Conservation (phyloP, 1,140 invertebrate species). For the Asbolus verrucosus region DNA sequence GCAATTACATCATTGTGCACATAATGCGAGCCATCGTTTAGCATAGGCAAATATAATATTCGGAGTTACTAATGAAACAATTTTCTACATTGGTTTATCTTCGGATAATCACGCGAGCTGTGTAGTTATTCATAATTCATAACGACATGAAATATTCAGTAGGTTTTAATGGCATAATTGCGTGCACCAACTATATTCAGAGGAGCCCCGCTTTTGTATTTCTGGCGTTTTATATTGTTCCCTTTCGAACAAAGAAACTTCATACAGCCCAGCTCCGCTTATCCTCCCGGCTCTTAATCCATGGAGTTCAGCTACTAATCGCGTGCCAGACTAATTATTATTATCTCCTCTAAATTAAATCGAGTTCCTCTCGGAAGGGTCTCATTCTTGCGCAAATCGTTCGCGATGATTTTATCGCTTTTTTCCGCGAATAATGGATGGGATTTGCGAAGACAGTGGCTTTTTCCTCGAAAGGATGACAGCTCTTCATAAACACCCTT, state of each 20-base stretch:
- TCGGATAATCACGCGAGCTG: slow-evolving; percentile 28
- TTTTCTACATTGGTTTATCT: slow-evolving; percentile 35
- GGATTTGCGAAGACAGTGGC: background rate
- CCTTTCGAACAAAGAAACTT: slow-evolving; percentile 5
- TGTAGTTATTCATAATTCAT: slow-evolving; percentile 41
- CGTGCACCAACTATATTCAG: slow-evolving; percentile 29
- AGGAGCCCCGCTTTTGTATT: slow-evolving; percentile 2
- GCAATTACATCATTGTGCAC: background rate
- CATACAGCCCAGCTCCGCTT: background rate
- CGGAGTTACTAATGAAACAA: slow-evolving; percentile 34
- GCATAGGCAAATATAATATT: background rate
- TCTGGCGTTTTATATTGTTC: background rate
- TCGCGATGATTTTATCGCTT: background rate
- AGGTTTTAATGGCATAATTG: slow-evolving; percentile 44
- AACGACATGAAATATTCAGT: slow-evolving; percentile 39
- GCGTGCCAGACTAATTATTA: slow-evolving; percentile 8
- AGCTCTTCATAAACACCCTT: too few relatives aligned
- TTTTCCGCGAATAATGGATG: background rate
- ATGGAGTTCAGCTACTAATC: background rate
- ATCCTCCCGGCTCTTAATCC: slow-evolving; percentile 19
- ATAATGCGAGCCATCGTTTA: background rate
- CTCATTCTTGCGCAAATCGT: background rate
- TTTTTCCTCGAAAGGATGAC: too few relatives aligned
- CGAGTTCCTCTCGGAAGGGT: background rate
- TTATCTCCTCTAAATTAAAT: background rate